Evolutionary conservation across 2,797 vertebrate species (phyloP).

Genomic region (Thunnus albacares): DNA sequence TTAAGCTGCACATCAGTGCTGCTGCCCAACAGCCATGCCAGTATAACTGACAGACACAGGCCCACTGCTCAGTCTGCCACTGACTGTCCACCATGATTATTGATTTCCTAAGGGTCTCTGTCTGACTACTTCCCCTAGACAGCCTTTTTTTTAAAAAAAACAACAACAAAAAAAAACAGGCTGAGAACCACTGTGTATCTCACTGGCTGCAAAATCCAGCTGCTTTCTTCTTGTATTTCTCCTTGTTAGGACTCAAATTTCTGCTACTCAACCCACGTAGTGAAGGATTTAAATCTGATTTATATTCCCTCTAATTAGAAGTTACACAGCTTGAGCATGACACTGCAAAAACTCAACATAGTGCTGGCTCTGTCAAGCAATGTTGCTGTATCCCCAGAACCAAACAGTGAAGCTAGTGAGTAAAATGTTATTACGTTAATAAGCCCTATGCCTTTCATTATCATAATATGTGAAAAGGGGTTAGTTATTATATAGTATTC

Average conservation of each 20-base stretch:
- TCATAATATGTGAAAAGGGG: not conserved
- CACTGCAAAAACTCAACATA: slow-evolving; percentile 12
- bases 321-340: slow-evolving; percentile 24
- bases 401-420: not conserved
- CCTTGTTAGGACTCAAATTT: not conserved
- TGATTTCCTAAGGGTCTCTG: slow-evolving; percentile 59
- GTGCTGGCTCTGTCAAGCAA: not conserved
- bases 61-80: slow-evolving; percentile 59
- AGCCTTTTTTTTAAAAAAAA: not conserved
- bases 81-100: slow-evolving; percentile 68
- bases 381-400: not conserved
- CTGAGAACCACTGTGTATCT: slow-evolving; percentile 18
- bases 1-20: slow-evolving; percentile 34
- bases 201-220: slow-evolving; percentile 23
- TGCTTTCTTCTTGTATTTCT: not conserved
- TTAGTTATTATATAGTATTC: too few species aligned
- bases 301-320: slow-evolving; percentile 35
- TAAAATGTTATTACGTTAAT: not conserved
- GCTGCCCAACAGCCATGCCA: slow-evolving; percentile 49
- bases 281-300: slow-evolving; percentile 16
- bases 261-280: slow-evolving; percentile 16
- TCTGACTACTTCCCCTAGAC: slow-evolving; percentile 33
- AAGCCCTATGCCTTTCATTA: not conserved
- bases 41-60: slow-evolving; percentile 58
- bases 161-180: not conserved